Evolutionary conservation across 2,113 vertebrate species (phyloP).

Genomic region (Gadus chalcogrammus): DNA sequence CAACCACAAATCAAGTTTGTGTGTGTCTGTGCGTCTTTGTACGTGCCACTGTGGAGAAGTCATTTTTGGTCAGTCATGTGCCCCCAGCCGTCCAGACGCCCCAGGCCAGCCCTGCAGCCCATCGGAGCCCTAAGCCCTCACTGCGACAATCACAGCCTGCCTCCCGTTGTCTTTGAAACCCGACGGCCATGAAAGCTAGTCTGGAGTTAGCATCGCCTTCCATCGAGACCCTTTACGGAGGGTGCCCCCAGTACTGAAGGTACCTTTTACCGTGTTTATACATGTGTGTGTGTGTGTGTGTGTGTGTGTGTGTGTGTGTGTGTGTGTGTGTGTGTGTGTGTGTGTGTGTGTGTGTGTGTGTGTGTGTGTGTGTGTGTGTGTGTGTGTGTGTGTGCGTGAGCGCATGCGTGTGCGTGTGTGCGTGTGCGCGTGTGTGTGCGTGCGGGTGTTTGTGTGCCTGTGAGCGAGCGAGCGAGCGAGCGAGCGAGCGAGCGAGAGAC

Average conservation of each 20-base stretch:
- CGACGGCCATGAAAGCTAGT: constrained; percentile 17
- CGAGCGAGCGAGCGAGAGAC: no score
- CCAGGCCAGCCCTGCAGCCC: constrained; percentile 51
- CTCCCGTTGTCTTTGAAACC: constrained; percentile 29
- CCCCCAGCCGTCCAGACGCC: constrained; percentile 36
- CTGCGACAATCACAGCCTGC: constrained; percentile 34
- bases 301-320: not conserved
- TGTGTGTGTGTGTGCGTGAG: no score
- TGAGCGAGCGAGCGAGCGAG: no score
- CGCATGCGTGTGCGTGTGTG: no score
- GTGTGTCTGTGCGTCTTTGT: not conserved
- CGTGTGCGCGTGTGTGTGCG: no score
- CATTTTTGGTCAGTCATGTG: constrained; percentile 30
- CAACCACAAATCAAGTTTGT: not conserved
- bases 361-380: no score
- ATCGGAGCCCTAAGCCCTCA: constrained; percentile 52
- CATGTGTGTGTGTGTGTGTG: not conserved
- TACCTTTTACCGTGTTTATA: not conserved
- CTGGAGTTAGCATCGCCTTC: constrained; percentile 9
- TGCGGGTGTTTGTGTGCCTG: no score
- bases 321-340: no score
- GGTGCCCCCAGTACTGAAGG: not conserved
- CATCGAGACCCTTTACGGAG: constrained; percentile 3
- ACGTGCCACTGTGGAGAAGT: not conserved
- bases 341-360: no score